phyloP scores from a whole-genome alignment of 2,888 invertebrate genomes.

The Lasius platythorax region DNA sequence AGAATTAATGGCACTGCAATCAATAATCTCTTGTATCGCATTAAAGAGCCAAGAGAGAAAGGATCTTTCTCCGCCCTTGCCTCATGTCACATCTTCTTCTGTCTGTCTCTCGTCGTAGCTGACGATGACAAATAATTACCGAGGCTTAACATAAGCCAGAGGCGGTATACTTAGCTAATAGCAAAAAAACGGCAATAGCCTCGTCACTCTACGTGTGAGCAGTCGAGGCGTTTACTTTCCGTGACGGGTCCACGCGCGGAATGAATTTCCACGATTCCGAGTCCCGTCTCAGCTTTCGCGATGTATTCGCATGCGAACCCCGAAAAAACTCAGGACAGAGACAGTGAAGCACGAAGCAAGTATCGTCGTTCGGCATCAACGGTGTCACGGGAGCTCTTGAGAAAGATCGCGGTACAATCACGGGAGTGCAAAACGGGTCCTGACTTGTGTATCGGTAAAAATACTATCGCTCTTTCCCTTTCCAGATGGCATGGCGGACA shows the following conservation, averaged over 20 bases:
- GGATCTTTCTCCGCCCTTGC: slow-evolving; percentile 29
- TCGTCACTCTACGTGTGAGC: slow-evolving; percentile 40
- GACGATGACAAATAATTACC: slow-evolving; percentile 84
- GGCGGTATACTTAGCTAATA: slow-evolving; percentile 84
- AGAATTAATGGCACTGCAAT: slow-evolving; percentile 44
- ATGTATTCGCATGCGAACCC: not conserved
- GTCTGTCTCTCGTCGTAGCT: slow-evolving; percentile 74
- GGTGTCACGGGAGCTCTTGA: not conserved
- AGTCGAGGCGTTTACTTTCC: slow-evolving; percentile 28
- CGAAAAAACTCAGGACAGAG: not conserved
- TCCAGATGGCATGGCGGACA: slow-evolving; percentile 37
- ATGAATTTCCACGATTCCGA: slow-evolving; percentile 35
- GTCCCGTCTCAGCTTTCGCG: not conserved
- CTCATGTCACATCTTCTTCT: slow-evolving; percentile 55
- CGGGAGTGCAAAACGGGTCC: not conserved
- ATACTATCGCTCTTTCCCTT: slow-evolving; percentile 6
- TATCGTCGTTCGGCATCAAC: not conserved
- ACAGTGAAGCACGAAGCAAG: not conserved
- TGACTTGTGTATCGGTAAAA: not conserved
- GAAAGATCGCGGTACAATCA: not conserved
- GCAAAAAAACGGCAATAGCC: slow-evolving; percentile 76
- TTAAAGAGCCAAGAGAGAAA: slow-evolving; percentile 33
- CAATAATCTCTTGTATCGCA: slow-evolving; percentile 38
- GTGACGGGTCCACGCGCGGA: slow-evolving; percentile 16
- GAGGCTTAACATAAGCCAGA: slow-evolving; percentile 84